Evolutionary conservation across 1,140 invertebrate genomes (phyloP), one percentile per base, ranked within the genome.

Genomic region (Cardiocondyla obscurior): DNA sequence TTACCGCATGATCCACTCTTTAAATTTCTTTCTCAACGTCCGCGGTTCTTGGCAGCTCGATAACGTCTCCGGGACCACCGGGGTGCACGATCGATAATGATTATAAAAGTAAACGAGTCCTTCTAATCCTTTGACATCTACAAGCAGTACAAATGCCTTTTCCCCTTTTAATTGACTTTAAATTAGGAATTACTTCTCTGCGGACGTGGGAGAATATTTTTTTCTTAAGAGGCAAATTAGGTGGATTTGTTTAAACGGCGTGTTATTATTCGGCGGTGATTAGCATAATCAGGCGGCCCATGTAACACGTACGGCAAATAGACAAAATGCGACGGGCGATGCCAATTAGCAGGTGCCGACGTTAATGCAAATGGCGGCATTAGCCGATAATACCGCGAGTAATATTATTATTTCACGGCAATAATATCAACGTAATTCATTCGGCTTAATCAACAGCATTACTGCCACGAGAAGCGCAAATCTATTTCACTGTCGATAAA

Each of bases 361-460:
- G 55, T 88, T 87, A 84, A 90, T 88, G 86, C 81, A 83, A 88
- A 88, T 88, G 57, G 55, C 49, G 64, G 65, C 81, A 90, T 90
- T 86, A 85, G 88, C 83, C 83, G 70, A 88, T 89, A 90, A 90
- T 90, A 85, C 62, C 39, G 42, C 33, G 46, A 62, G 76, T 90
- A 90, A 87, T 84, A 86, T 90, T 89, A 89, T 90, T 90, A 89
- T 88, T 90, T 89, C 74, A 84, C 72, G 84, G 73, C 76, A 88
- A 90, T 85, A 89, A 90, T 91, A 90, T 90, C 84, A 84, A 64
- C 62, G 79, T 90, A 90, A 90, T 89, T 90, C 86, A 85, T 91
- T 91, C 69, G 72, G 81, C 82, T 90, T 90, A 85, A 90, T 90
- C 83, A 85, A 85, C 85, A 76, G 74, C 81, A 90, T 90, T 89